Base-by-base conservation (phyloP, 2,888 invertebrate genomes). In the Cataglyphis altisquamis region DNA sequence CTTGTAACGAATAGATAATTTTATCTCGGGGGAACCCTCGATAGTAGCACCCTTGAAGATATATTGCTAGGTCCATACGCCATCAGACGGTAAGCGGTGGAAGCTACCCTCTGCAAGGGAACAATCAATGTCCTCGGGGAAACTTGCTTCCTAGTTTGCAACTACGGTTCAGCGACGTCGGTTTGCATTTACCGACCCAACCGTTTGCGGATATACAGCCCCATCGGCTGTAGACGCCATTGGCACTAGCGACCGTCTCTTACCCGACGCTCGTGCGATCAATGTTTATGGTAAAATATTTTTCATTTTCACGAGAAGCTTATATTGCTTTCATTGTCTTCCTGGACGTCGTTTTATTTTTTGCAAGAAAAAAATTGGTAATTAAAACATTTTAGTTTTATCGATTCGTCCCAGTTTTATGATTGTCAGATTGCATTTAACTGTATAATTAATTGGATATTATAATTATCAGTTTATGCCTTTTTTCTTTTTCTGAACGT, bases 171-270 rank as follows among this genome's bases (percentile, higher is more conserved):
- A 60, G 45, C 60, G 25, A 70, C 45, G 70, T 80, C 60, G 39
- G 25, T 75, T 73, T 70, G 67, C 83, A 72, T 83, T 90, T 90
- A 90, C 90, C 90, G 90, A 90, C 90, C 55, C 84, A 70, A 82
- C 80, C 45, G 32, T 48, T 72, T 77, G 62, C 64, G 74, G 62
- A 68, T 68, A 18, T 10, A 15, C 39, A 21, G 9, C 32, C 48
- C 52, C 52, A 67, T 41, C 41, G 62, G 12, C 12, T 45, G 1
- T 70, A 18, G 62, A 72, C 52, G 62, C 36, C 52, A 82, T 57
- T 29, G 67, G 25, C 55, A 55, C 21, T 45, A 70, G 21, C 70
- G 45, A 70, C 18, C 36, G 78, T 78, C 36, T 78, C 70, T 36
- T 70, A 70, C 21, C 78, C 70, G 60, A 18, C 36, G 21, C 36